These are phyloP conservation scores for Chrysopilus asiliformis DNA, from an alignment of 2,888 invertebrate genomes.

Conservation along the genomic window DNA sequence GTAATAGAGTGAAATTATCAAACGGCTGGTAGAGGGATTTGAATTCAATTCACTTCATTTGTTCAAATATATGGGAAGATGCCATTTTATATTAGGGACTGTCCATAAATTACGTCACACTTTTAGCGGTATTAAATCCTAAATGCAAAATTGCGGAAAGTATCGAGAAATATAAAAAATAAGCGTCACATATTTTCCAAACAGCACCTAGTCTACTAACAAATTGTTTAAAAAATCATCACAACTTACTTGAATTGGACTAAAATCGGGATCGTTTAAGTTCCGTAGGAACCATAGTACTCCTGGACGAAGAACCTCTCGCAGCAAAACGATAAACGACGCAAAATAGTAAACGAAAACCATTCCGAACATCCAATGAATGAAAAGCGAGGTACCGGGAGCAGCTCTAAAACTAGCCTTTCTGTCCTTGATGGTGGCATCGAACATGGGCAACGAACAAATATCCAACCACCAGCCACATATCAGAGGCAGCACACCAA, in stretches of 20 bases:
- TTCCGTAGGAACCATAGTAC: slow-evolving; percentile 97
- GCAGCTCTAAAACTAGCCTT: slow-evolving; percentile 78
- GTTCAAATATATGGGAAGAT: too few relatives aligned
- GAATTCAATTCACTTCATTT: too few relatives aligned
- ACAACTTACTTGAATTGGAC: slow-evolving; percentile 80
- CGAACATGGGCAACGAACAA: slow-evolving; percentile 86
- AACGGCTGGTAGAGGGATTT: too few relatives aligned
- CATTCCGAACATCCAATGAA: slow-evolving; percentile 99
- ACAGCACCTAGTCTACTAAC: too few relatives aligned
- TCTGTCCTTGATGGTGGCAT: slow-evolving; percentile 76
- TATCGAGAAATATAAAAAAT: too few relatives aligned
- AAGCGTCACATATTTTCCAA: too few relatives aligned
- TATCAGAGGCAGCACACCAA: slow-evolving; percentile 89
- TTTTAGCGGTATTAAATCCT: too few relatives aligned
- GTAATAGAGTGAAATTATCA: too few relatives aligned
- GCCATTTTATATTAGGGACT: too few relatives aligned
- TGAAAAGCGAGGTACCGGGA: slow-evolving; percentile 93
- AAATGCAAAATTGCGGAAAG: too few relatives aligned
- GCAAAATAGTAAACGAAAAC: slow-evolving; percentile 99
- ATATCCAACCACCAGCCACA: slow-evolving; percentile 99
- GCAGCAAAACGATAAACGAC: slow-evolving; percentile 79
- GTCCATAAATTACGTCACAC: too few relatives aligned
- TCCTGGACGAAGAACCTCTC: slow-evolving; percentile 92
- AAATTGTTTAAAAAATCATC: too few relatives aligned
- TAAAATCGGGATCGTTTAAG: slow-evolving; percentile 97